Evolutionary conservation across 2,888 invertebrate genomes (phyloP).

Genomic region (Trachelus iudaicus): DNA sequence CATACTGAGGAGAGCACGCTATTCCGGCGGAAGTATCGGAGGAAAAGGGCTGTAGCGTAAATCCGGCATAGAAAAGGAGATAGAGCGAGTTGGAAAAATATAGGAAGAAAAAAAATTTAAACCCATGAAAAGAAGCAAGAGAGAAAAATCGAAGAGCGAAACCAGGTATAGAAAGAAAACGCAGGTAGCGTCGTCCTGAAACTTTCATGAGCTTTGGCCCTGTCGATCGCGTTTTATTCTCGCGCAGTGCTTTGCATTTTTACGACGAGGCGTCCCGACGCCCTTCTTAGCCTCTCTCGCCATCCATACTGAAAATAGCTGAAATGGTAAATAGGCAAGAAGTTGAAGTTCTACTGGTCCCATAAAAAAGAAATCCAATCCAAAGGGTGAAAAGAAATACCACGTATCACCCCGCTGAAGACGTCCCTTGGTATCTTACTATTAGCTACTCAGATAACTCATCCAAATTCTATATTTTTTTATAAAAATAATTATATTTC

Average conservation of each 20-base stretch:
- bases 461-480: too few relatives aligned
- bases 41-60: background rate
- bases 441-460: too few relatives aligned
- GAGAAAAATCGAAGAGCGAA: background rate
- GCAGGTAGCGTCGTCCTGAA: slow-evolving; percentile 47
- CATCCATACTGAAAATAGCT: background rate
- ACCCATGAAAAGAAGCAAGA: slow-evolving; percentile 7
- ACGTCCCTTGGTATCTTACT: too few relatives aligned
- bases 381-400: too few relatives aligned
- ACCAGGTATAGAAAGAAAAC: slow-evolving; percentile 13
- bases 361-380: too few relatives aligned
- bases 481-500: too few relatives aligned
- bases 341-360: too few relatives aligned
- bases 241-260: slow-evolving; percentile 53
- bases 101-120: background rate
- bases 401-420: too few relatives aligned
- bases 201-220: slow-evolving; percentile 52
- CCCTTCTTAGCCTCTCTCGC: background rate
- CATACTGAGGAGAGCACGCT: slow-evolving; percentile 5
- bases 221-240: slow-evolving; percentile 53
- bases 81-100: background rate
- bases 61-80: background rate
- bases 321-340: too few relatives aligned
- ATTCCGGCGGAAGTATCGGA: slow-evolving; percentile 3
- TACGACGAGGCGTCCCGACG: slow-evolving; percentile 34